phyloP scores from a whole-genome alignment of 2,113 vertebrate species.

The Xenopus borealis region DNA sequence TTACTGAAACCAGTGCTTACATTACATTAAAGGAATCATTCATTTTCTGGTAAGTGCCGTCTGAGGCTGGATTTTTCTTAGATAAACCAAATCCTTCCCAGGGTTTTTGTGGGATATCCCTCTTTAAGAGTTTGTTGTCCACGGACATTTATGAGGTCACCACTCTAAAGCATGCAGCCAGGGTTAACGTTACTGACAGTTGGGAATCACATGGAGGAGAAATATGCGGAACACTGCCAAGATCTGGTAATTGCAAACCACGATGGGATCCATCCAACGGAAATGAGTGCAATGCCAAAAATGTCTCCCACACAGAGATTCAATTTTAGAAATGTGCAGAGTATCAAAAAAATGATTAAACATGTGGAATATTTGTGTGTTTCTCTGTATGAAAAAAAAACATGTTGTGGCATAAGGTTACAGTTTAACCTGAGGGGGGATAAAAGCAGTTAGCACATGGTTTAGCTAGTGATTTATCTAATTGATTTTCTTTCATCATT shows the following conservation, averaged over 20 bases:
- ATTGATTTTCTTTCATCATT: too few relatives aligned
- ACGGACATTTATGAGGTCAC: conserved; percentile 31
- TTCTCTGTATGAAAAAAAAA: background rate
- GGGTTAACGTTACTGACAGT: conserved; percentile 32
- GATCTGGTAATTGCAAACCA: conserved; percentile 38
- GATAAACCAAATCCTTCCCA: conserved; percentile 18
- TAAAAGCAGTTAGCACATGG: too few relatives aligned
- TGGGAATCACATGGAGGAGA: conserved; percentile 40
- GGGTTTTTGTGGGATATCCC: conserved; percentile 21
- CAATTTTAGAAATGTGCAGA: conserved; percentile 39
- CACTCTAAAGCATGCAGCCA: conserved; percentile 21
- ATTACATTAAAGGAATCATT: too few relatives aligned
- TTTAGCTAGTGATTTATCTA: too few relatives aligned
- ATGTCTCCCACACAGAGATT: conserved; percentile 34
- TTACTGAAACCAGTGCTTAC: too few relatives aligned
- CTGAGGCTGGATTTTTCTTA: background rate
- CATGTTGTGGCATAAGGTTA: background rate
- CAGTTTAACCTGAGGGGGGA: too few relatives aligned
- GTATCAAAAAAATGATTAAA: conserved; percentile 35
- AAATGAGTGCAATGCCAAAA: conserved; percentile 33
- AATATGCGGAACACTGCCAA: conserved; percentile 40
- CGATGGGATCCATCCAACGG: conserved; percentile 34
- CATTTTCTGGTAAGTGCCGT: too few relatives aligned
- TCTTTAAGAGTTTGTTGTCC: conserved; percentile 15
- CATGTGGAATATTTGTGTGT: conserved; percentile 24